Conservation (phyloP, 2,888 invertebrate species). For the Parnassius smintheus region DNA sequence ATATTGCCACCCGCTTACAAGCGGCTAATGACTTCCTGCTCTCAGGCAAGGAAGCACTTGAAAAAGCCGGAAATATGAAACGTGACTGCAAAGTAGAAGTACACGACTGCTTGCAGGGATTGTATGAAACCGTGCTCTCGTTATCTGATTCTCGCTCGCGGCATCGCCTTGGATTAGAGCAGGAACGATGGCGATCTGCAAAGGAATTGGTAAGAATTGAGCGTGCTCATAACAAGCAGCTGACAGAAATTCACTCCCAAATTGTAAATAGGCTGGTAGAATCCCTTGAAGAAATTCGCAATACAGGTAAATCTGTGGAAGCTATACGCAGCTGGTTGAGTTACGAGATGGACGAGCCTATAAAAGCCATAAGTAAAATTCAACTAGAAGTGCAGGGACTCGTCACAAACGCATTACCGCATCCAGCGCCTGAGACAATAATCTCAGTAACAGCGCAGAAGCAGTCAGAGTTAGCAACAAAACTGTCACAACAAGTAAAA, state of each 20-base stretch:
- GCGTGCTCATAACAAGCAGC: background rate
- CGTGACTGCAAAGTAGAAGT: background rate
- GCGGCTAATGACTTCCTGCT: too few relatives aligned
- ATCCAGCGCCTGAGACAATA: too few relatives aligned
- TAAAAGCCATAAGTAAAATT: background rate
- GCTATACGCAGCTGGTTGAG: background rate
- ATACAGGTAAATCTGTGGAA: background rate
- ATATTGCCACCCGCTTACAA: too few relatives aligned
- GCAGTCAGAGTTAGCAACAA: too few relatives aligned
- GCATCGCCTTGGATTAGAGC: background rate
- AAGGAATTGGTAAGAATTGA: background rate
- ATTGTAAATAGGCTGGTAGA: too few relatives aligned
- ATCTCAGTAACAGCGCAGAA: too few relatives aligned
- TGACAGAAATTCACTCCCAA: too few relatives aligned
- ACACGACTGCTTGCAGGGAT: background rate
- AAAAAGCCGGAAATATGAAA: too few relatives aligned
- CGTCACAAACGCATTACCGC: too few relatives aligned
- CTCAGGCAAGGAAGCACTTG: too few relatives aligned
- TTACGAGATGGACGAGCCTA: background rate
- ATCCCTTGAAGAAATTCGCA: background rate
- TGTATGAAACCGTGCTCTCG: background rate
- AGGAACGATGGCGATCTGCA: background rate
- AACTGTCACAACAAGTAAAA: too few relatives aligned
- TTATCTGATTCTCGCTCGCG: background rate
- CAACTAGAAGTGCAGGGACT: too few relatives aligned